A percentile compares a stretch with the other conserved stretches of the same genome.
Conservation (phyloP, 2,113 vertebrate genomes). For the Raja brachyura region DNA sequence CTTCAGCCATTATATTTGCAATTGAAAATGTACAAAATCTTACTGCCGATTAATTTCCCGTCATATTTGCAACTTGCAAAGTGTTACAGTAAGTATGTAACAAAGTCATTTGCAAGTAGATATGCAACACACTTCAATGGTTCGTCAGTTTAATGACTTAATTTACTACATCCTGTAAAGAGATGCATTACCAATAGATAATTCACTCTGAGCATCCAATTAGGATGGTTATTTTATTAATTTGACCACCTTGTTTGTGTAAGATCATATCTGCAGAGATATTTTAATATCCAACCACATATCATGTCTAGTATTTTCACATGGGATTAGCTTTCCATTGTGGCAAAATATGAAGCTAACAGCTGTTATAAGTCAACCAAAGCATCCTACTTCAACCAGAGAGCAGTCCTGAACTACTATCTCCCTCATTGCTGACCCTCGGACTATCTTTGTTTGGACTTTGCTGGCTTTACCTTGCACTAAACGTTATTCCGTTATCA, state of each 20-base stretch:
- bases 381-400: too few relatives aligned
- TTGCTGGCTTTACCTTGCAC: too few relatives aligned
- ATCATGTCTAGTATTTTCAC: neutral
- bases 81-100: neutral
- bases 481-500: too few relatives aligned
- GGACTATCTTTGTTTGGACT: too few relatives aligned
- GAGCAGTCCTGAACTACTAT: too few relatives aligned
- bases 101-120: neutral
- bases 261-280: neutral
- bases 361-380: too few relatives aligned
- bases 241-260: neutral
- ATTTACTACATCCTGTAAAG: neutral
- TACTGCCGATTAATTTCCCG: neutral
- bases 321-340: neutral
- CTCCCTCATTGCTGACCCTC: too few relatives aligned
- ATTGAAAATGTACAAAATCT: neutral
- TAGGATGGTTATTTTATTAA: neutral
- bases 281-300: neutral
- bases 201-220: neutral
- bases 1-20: neutral
- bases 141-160: neutral
- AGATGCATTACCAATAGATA: neutral
- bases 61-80: neutral
- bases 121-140: neutral
- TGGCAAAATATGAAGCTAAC: neutral